phyloP scores from a whole-genome alignment of 2,797 vertebrate species.

The Crypturellus tataupa region DNA sequence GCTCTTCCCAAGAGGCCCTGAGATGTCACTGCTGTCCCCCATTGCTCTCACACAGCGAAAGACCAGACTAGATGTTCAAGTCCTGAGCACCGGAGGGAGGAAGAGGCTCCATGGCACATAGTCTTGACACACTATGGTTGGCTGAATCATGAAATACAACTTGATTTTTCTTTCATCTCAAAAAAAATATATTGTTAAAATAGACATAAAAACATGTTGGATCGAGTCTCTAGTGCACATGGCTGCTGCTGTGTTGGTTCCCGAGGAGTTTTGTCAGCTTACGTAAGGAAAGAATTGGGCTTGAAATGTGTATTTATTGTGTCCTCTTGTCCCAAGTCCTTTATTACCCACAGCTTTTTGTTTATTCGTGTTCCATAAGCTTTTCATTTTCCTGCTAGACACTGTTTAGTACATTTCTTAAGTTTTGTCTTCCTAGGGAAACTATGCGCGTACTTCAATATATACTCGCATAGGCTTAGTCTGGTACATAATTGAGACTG shows the following conservation, averaged over 20 bases:
- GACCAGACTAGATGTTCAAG: not conserved
- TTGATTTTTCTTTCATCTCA: not conserved
- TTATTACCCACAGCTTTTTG: not conserved
- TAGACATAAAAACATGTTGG: not conserved
- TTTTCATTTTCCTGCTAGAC: not conserved
- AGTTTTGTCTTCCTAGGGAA: not conserved
- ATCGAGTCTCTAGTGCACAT: fast-evolving
- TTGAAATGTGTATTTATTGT: not conserved
- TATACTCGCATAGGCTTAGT: not conserved
- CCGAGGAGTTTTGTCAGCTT: not conserved
- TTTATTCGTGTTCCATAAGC: not conserved
- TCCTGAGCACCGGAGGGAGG: not conserved
- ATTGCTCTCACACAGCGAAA: fast-evolving
- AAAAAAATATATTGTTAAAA: not conserved
- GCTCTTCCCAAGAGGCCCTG: too few species aligned
- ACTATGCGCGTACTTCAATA: fast-evolving
- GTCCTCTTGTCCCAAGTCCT: not conserved
- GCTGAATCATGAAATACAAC: not conserved
- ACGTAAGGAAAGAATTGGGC: not conserved
- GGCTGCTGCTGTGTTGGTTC: not conserved
- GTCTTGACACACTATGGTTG: not conserved
- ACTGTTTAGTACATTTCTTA: not conserved
- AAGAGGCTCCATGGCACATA: not conserved
- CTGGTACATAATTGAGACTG: not conserved
- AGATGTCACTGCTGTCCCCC: not conserved